Percentiles rank a stretch among this genome's conserved stretches.
Conservation (phyloP, 1,140 invertebrate species). For the Tetramorium alpestre region DNA sequence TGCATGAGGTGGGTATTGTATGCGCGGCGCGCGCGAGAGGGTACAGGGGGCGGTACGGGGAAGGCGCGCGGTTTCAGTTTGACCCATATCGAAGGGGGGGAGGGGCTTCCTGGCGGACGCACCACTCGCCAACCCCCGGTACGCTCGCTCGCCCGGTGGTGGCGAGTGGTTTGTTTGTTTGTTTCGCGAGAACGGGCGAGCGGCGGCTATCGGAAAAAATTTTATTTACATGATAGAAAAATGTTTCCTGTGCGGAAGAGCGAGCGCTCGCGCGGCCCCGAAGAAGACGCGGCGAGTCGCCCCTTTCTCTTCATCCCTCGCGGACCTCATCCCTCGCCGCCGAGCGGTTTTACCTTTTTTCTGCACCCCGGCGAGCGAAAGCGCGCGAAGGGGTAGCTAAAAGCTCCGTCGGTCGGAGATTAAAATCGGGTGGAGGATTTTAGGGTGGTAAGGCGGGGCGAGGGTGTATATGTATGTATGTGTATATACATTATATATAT, state of each 20-base stretch:
- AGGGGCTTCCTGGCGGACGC: slow-evolving; percentile 44
- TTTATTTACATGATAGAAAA: slow-evolving; percentile 67
- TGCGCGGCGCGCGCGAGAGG: neutral
- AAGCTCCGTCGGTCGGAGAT: slow-evolving; percentile 62
- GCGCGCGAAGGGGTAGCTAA: slow-evolving; percentile 57
- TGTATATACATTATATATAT: neutral
- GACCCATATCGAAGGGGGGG: slow-evolving; percentile 69
- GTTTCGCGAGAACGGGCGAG: slow-evolving; percentile 52
- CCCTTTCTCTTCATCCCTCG: neutral
- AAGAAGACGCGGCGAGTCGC: slow-evolving; percentile 28
- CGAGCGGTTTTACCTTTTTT: slow-evolving; percentile 55
- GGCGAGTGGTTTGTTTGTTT: slow-evolving; percentile 72
- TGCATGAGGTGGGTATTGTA: slow-evolving; percentile 20
- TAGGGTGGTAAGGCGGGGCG: slow-evolving; percentile 51
- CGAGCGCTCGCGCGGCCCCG: slow-evolving; percentile 4
- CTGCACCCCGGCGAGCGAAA: slow-evolving; percentile 26
- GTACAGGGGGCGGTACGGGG: slow-evolving; percentile 39
- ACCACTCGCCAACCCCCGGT: slow-evolving; percentile 44
- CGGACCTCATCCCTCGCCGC: slow-evolving; percentile 14
- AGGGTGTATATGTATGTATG: neutral
- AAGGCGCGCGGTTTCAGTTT: slow-evolving; percentile 65
- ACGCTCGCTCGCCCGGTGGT: slow-evolving; percentile 47
- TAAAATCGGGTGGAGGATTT: slow-evolving; percentile 60
- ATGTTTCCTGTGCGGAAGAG: slow-evolving; percentile 54
- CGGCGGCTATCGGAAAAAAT: slow-evolving; percentile 68